phyloP scores from a whole-genome alignment of 2,888 invertebrate species.

The Stenodera caucasica region DNA sequence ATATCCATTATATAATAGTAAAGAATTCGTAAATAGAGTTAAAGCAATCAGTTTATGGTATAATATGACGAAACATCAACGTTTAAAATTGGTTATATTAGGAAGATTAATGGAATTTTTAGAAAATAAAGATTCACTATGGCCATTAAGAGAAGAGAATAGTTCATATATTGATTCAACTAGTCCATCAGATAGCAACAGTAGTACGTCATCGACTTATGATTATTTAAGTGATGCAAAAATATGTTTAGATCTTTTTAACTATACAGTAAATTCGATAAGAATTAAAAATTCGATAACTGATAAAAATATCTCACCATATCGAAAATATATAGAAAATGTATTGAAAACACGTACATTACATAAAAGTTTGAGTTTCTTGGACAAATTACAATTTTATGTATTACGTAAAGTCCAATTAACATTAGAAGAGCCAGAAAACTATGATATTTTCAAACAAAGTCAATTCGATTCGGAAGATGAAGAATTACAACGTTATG shows the following conservation, averaged over 20 bases:
- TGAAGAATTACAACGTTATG: slow-evolving; percentile 65
- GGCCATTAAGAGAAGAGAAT: slow-evolving; percentile 42
- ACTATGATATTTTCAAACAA: slow-evolving; percentile 43
- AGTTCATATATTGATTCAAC: slow-evolving; percentile 32
- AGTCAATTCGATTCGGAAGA: slow-evolving; percentile 50
- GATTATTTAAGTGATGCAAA: slow-evolving; percentile 39
- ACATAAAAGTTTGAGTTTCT: slow-evolving; percentile 76
- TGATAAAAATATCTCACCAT: slow-evolving; percentile 45
- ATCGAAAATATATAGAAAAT: slow-evolving; percentile 81
- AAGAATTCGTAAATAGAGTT: slow-evolving; percentile 67
- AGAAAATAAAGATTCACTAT: slow-evolving; percentile 45
- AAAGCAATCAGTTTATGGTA: slow-evolving; percentile 90
- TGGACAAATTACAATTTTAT: slow-evolving; percentile 71
- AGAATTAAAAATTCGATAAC: slow-evolving; percentile 27
- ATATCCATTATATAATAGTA: slow-evolving; percentile 70
- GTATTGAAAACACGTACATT: slow-evolving; percentile 85
- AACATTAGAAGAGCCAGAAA: slow-evolving; percentile 65
- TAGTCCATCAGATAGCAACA: slow-evolving; percentile 58
- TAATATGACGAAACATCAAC: slow-evolving; percentile 83
- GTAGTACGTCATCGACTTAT: slow-evolving; percentile 51
- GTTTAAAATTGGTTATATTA: slow-evolving; percentile 76
- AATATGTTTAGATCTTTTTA: slow-evolving; percentile 49
- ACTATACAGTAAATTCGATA: slow-evolving; percentile 59
- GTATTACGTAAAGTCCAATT: slow-evolving; percentile 71
- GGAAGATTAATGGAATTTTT: slow-evolving; percentile 64